Conservation (phyloP, 2,888 invertebrate genomes). For the Mesodorylaimus sp. region DNA sequence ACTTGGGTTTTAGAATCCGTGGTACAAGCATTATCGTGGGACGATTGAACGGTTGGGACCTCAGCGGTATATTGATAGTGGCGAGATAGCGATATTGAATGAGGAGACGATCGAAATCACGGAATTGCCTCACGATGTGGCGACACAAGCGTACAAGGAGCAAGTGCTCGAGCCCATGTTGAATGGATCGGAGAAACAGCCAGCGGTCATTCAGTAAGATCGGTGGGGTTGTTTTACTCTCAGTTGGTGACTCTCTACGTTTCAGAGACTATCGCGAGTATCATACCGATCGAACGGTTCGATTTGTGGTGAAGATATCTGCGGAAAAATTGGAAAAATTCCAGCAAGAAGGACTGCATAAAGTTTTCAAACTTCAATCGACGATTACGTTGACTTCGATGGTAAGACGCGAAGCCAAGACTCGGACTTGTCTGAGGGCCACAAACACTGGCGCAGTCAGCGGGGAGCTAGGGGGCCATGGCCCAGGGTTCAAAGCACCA, state of each 20-base stretch:
- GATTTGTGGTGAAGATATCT: slow-evolving; percentile 72
- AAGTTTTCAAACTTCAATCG: slow-evolving; percentile 72
- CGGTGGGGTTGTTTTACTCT: too few species aligned
- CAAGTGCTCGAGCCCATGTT: slow-evolving; percentile 69
- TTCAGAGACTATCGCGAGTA: slow-evolving; percentile 60
- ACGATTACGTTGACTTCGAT: slow-evolving; percentile 59
- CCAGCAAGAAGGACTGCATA: slow-evolving; percentile 66
- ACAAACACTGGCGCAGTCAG: too few species aligned
- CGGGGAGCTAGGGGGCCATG: too few species aligned
- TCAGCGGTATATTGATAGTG: slow-evolving; percentile 52
- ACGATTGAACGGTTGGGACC: slow-evolving; percentile 55
- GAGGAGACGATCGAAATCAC: slow-evolving; percentile 74
- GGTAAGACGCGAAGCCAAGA: too few species aligned
- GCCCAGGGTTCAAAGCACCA: too few species aligned
- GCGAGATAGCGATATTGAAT: slow-evolving; percentile 65
- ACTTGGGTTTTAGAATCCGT: slow-evolving; percentile 59
- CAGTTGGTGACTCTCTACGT: slow-evolving; percentile 5
- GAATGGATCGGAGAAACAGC: slow-evolving; percentile 49
- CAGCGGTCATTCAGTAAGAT: too few species aligned
- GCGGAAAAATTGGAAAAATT: slow-evolving; percentile 51
- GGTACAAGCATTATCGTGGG: slow-evolving; percentile 78
- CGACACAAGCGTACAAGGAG: slow-evolving; percentile 95
- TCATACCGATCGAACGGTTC: slow-evolving; percentile 81
- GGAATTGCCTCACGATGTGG: slow-evolving; percentile 73
- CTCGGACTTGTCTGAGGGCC: too few species aligned